A percentile compares a stretch with the other conserved stretches of the same genome.
Conservation (phyloP, 2,888 invertebrate species). For the Brachynemurus nebulosus region DNA sequence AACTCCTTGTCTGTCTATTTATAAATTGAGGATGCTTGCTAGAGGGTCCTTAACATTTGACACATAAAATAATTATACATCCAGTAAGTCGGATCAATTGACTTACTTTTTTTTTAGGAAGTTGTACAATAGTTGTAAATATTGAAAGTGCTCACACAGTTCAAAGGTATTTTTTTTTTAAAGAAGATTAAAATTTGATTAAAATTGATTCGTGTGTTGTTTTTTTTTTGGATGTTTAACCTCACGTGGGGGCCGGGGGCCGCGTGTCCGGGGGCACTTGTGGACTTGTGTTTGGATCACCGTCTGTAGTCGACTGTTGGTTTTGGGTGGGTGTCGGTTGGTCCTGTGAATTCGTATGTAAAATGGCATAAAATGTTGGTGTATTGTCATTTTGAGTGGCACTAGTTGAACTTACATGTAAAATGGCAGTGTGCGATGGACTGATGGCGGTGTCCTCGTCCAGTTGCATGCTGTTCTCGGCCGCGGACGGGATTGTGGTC, state of each 20-base stretch:
- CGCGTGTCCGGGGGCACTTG: slow-evolving; percentile 4
- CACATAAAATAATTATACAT: slow-evolving; percentile 1
- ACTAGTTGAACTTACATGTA: slow-evolving; percentile 3
- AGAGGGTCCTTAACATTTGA: not conserved
- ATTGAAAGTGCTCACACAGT: slow-evolving; percentile 1
- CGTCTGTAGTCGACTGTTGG: not conserved
- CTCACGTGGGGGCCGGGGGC: not conserved
- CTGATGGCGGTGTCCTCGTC: slow-evolving; percentile 39
- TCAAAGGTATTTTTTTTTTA: slow-evolving; percentile 1
- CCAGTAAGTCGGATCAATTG: too few relatives aligned
- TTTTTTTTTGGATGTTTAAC: not conserved
- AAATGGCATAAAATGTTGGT: slow-evolving; percentile 29
- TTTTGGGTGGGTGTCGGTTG: slow-evolving; percentile 16
- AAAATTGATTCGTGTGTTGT: not conserved
- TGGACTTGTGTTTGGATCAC: not conserved
- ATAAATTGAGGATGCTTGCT: not conserved
- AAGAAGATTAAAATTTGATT: slow-evolving; percentile 1
- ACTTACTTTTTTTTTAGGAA: not conserved
- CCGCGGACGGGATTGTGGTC: slow-evolving; percentile 60
- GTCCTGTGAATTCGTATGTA: slow-evolving; percentile 25
- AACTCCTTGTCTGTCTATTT: not conserved
- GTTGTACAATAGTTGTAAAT: not conserved
- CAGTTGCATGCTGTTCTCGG: slow-evolving; percentile 53
- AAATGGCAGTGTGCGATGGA: slow-evolving; percentile 9
- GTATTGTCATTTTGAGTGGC: not conserved